Base-by-base conservation (phyloP, 2,888 invertebrate species). In the Volucella inanis region DNA sequence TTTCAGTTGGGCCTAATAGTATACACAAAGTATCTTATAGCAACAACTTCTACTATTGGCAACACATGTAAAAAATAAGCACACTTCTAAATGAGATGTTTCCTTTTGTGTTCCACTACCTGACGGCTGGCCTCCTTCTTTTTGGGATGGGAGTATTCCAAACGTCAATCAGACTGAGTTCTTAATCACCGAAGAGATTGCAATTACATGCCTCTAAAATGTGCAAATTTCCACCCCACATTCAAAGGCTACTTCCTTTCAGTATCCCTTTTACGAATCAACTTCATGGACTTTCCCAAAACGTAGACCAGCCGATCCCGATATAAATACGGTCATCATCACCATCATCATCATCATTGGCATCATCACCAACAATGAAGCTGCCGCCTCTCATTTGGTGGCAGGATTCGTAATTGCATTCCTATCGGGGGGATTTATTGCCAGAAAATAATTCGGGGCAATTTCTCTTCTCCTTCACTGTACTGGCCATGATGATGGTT, bases 351-450 rank as follows among this genome's bases (percentile, higher is more conserved):
- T 55, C 50, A 31, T 43, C 55, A n/a, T 12, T 18, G 31, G 18
- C 49, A 8, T 22, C 38, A 22, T 72, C 52, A 71, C 52, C 71
- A 76, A 84, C 79, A 84, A 84, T 70, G 75, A 59, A 70, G 75
- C 71, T 61, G 54, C 71, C 80, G 84, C 79, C 84, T 75, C 70
- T 74, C 74, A 74, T 84, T 84, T 76, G 52, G 80, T 79, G 75
- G 84, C 74, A 79, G 79, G 72, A 55, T 72, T 72, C 80, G 85
- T 85, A 85, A 85, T 85, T 85, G 85, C 85, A 85, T 85, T 85
- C 81, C 85, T 80, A 85, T 76, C 85, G 80, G 85, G 62, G 6
- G 64, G 81, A 85, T 85, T 85, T 85, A 85, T 85, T 85, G 85
- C 81, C 85, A 85, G 85, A 76, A 81, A 77, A 81, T 85, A 81